These are phyloP conservation scores for Pocillopora meandrina DNA, from an alignment of 92 coral and sea anemone species.

Conservation along the genomic window DNA sequence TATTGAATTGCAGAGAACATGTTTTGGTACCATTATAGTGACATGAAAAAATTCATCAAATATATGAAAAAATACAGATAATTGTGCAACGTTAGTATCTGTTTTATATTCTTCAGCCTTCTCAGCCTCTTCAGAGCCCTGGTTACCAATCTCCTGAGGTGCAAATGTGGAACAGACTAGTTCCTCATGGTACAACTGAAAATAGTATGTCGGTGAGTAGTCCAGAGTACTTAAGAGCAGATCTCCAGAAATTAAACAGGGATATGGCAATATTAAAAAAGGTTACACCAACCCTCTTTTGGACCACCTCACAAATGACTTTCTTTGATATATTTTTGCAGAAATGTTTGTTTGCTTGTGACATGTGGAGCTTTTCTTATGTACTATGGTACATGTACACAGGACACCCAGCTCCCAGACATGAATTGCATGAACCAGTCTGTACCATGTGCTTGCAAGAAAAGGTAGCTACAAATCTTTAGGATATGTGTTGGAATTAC, in stretches of 20 bases:
- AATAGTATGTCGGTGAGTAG: conserved; percentile 16
- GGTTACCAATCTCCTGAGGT: conserved; percentile 90
- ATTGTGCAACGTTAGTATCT: neutral
- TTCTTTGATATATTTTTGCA: neutral
- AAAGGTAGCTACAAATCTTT: conserved; percentile 1
- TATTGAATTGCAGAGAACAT: too few species aligned
- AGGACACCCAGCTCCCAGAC: conserved; percentile 48
- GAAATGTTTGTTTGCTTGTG: conserved; percentile 70
- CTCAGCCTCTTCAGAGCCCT: conserved; percentile 84
- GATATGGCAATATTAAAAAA: too few species aligned
- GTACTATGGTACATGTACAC: conserved; percentile 70
- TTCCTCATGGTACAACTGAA: conserved; percentile 21
- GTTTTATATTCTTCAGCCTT: conserved; percentile 33
- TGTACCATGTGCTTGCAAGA: conserved; percentile 60
- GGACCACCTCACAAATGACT: neutral
- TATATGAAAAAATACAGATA: neutral
- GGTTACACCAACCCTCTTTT: too few species aligned
- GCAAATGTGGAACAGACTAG: conserved; percentile 71
- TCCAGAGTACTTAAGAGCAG: too few species aligned
- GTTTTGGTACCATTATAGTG: too few species aligned
- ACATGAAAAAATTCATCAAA: too few species aligned
- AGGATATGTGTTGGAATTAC: too few species aligned
- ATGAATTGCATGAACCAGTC: conserved; percentile 26
- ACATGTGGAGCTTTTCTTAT: conserved; percentile 86
- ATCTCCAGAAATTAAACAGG: too few species aligned